phyloP scores from a whole-genome alignment of 2,797 vertebrate genomes.

The Apogon talboti region DNA sequence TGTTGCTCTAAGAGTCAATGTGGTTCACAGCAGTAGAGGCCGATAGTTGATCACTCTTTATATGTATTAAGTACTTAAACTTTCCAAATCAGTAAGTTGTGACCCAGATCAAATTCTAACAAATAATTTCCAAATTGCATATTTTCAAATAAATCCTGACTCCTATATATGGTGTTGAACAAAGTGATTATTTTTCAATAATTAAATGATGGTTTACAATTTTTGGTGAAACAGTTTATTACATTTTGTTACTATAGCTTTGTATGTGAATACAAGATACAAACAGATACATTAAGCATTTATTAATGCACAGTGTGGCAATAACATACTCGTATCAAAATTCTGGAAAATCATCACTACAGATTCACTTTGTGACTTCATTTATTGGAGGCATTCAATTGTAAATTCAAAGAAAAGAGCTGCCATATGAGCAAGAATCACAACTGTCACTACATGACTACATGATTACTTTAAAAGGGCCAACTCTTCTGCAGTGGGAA shows the following conservation, averaged over 20 bases:
- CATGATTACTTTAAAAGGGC: conserved; percentile 13
- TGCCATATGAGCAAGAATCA: conserved; percentile 54
- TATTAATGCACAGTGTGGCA: conserved; percentile 17
- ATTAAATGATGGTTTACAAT: no score
- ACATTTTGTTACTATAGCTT: not conserved
- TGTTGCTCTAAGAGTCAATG: no score
- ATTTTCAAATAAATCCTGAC: conserved; percentile 55
- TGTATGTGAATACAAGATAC: conserved; percentile 22
- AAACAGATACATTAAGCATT: conserved; percentile 30
- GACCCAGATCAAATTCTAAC: no score
- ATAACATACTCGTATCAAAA: conserved; percentile 26
- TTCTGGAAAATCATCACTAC: conserved; percentile 35
- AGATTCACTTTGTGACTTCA: conserved; percentile 43
- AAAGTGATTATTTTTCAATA: not conserved
- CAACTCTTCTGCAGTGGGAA: conserved; percentile 15
- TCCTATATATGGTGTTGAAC: not conserved
- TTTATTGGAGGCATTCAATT: conserved; percentile 60
- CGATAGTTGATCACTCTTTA: no score
- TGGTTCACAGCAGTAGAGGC: no score
- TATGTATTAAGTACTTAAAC: no score
- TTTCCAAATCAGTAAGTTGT: no score
- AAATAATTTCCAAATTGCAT: not conserved
- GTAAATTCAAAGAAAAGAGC: conserved; percentile 51
- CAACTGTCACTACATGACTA: conserved; percentile 26
- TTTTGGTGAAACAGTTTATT: not conserved